Base-by-base conservation (phyloP, 2,888 invertebrate species). In the Synanthedon tipuliformis region DNA sequence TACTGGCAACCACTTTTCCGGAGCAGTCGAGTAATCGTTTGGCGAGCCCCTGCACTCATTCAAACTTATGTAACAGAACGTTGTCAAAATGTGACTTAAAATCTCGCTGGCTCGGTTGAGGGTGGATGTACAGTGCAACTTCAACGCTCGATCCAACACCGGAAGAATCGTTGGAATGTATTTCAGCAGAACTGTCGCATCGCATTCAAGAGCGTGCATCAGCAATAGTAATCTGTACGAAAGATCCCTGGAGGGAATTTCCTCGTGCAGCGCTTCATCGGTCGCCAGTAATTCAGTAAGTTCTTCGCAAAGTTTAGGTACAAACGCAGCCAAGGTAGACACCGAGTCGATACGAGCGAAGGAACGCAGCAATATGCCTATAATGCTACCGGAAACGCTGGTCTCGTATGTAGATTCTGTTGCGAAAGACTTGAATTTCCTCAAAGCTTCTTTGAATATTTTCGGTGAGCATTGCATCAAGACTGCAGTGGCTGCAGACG, bases 381-480 rank as follows among this genome's bases (percentile, higher is more conserved):
- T 90, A 71, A 95, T 90, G 69, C 92, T 92, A 0, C 96, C 96
- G 0, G 95, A 93, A 0, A 96, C 93, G 64, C 92, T 92, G 0
- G 93, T 92, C 73, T 97, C 97, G 61, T 95, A 90, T n/a, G 95
- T 92, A 34, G 92, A 90, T 52, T 90, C 91, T 0, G 91, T 91
- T 0, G 92, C 90, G 73, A 95, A 96, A 10, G 90, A 81, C 58
- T 91, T 91, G 40, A 97, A 88, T 72, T 95, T 95, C 60, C 91
- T 89, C 50, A 96, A 72, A 0, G 95, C 95, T 58, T 92, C 88
- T 12, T 79, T 73, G 57, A 90, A 89, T 61, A 90, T 89, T 53
- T 85, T 78, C 56, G 91, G 90, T 2, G 94, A 95, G 54, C 92
- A 91, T 68, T 95, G 94, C 64, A 89, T 90, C 4, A 95, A 79